Base-by-base conservation (phyloP, 2,113 vertebrate species). In the Paradisaea rubra region DNA sequence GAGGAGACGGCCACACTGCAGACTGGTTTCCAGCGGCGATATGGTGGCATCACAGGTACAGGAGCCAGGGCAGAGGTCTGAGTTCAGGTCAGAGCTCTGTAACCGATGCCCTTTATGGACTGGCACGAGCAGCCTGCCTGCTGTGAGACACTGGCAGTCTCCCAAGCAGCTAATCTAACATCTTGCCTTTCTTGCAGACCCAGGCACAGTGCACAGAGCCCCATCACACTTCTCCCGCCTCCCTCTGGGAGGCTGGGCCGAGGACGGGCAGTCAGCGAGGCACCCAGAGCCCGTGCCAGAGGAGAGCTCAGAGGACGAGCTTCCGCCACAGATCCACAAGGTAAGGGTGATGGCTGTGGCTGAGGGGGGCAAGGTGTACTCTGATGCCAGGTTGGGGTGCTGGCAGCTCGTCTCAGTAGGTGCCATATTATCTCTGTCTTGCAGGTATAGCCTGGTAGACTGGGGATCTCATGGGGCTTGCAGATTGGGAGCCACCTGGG, bases 171-270 rank as follows among this genome's bases (percentile, higher is more conserved):
- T 91, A 3, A 84, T 66, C n/a, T 77, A 74, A 60, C 23, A 60
- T 56, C 42, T 47, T 6, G 18, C n/a, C 28, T 66, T 19, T 73
- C 35, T 68, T 86, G 47, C 84, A 98, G 98, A 98, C 88, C 97
- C 98, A 2, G 98, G 98, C 88, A 97, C 97, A 66, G 92, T 98
- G 45, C 97, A 98, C 81, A 98, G 98, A 89, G 96, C 95, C 71
- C 81, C 97, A 13, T 98, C 98, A 31, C 98, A 99, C 93, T 98
- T 98, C 18, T 98, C 98, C 20, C 98, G 98, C 35, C 97, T 99
- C 89, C 98, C 99, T 13, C 98, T 99, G 93, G 99, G 99, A 61
- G 99, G 99, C 9, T 99, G 99, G 99, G 98, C 98, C 21, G 99
- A 99, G 93, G 98, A 99, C 0, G 97, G 97, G 54, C 98, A 98